phyloP scores from a whole-genome alignment of 2,113 vertebrate genomes.

The Psammodynastes pulverulentus region DNA sequence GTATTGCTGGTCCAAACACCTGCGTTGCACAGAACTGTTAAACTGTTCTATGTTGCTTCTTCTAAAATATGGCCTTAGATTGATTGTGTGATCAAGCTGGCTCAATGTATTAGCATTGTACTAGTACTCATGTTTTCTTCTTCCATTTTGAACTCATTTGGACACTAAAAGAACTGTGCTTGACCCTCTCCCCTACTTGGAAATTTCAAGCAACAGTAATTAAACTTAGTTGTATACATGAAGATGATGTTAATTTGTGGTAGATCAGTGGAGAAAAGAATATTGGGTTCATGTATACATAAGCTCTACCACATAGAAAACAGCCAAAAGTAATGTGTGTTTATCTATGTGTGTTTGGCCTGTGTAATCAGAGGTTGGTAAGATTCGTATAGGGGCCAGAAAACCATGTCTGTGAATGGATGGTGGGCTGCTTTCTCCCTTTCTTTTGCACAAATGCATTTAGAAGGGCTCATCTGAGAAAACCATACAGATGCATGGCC shows the following conservation, averaged over 20 bases:
- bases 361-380: not conserved
- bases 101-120: not conserved
- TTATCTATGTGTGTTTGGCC: not conserved
- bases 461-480: not conserved
- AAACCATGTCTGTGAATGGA: not conserved
- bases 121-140: not conserved
- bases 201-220: not conserved
- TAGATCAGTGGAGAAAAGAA: not conserved
- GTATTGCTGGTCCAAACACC: not conserved
- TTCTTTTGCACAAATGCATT: not conserved
- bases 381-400: not conserved
- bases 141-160: not conserved
- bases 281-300: not conserved
- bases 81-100: not conserved
- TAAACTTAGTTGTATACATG: not conserved
- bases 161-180: not conserved
- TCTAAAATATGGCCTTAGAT: not conserved
- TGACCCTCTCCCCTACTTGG: not conserved
- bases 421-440: not conserved
- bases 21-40: not conserved
- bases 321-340: not conserved
- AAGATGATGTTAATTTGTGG: not conserved
- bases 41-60: not conserved
- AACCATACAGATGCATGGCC: not conserved
- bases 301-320: not conserved